A percentile compares a stretch with the other conserved stretches of the same genome.
These are phyloP conservation scores for Phrixothrix hirtus DNA, from an alignment of 2,888 invertebrate genomes.

Conservation along the genomic window DNA sequence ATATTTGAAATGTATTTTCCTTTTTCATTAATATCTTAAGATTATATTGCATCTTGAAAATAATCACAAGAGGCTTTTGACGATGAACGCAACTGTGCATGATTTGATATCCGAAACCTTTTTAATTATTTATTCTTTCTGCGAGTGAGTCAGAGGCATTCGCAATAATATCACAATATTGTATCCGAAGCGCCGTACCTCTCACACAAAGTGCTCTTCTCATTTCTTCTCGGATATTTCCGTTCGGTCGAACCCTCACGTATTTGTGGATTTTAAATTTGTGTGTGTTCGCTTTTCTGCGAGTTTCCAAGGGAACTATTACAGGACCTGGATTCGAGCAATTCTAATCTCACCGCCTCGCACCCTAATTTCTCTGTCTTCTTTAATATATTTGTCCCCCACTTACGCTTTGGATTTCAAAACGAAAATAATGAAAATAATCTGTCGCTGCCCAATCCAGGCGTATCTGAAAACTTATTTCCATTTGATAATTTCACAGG, in stretches of 20 bases:
- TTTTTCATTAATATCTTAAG: conserved; percentile 18
- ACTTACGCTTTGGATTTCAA: conserved; percentile 34
- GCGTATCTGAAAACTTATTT: conserved; percentile 11
- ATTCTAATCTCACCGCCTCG: conserved; percentile 37
- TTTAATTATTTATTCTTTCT: conserved; percentile 40
- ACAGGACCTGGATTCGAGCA: conserved; percentile 31
- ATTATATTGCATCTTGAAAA: conserved; percentile 20
- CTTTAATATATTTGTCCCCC: conserved; percentile 42
- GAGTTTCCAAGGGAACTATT: conserved; percentile 37
- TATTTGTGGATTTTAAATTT: conserved; percentile 41
- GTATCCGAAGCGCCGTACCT: conserved; percentile 28
- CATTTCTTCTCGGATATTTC: conserved; percentile 35
- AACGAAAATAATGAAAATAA: conserved; percentile 41
- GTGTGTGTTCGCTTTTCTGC: conserved; percentile 40
- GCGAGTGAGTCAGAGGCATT: conserved; percentile 34
- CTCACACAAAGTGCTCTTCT: conserved; percentile 31
- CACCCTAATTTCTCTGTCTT: conserved; percentile 42
- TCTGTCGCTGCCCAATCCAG: conserved; percentile 34
- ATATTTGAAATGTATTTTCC: too few relatives aligned
- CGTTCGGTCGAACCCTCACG: conserved; percentile 33
- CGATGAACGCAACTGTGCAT: conserved; percentile 25
- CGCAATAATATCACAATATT: conserved; percentile 38
- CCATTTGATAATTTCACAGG: conserved; percentile 2
- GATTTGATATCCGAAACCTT: conserved; percentile 38
- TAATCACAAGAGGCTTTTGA: conserved; percentile 19